Evolutionary conservation across 2,888 invertebrate genomes (phyloP), one percentile per base, ranked within the genome.

Genomic region (Bombyx huttoni): DNA sequence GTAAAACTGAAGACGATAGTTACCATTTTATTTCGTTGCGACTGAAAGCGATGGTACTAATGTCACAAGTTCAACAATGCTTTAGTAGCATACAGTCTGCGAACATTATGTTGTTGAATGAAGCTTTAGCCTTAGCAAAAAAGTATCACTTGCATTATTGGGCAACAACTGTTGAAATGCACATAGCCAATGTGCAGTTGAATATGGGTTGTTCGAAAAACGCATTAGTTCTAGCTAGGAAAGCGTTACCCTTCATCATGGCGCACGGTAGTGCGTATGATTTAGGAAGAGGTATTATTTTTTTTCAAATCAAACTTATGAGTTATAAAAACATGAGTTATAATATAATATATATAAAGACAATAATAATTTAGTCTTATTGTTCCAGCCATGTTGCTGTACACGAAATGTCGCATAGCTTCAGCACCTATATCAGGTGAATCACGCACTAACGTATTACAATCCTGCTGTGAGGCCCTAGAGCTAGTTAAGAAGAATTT

Each of bases 191-290:
- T 71, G 90, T 94, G 10, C 89, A 96, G 80, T 81, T 96, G 45
- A 87, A 92, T 56, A 91, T 96, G 90, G 93, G 92, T 14, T 91
- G 95, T 81, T 92, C 94, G 0, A 90, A 91, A 56, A 95, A 95
- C 73, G 95, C 96, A 0, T 76, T 95, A 53, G 86, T 89, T 56
- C 84, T 94, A 10, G 89, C 94, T 0, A 92, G 94, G 59, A 90
- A 91, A 74, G 91, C 93, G 52, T 89, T 95, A 65, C 91, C 93
- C 8, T 89, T 90, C 35, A 90, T 96, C 49, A 90, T 96, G 73
- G 92, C 95, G 0, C 94, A 96, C 68, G 96, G 96, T 1, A 94
- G 94, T 13, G 89, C 92, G 24, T 95, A 93, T 64, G 96, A 97
- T 73, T 91, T 93, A 67, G 96, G 94, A 1, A 91, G 94, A 80